A percentile compares a stretch with the other conserved stretches of the same genome.
These are phyloP conservation scores for Pseudorectes ferrugineus DNA, from an alignment of 2,113 vertebrate genomes.

Conservation along the genomic window DNA sequence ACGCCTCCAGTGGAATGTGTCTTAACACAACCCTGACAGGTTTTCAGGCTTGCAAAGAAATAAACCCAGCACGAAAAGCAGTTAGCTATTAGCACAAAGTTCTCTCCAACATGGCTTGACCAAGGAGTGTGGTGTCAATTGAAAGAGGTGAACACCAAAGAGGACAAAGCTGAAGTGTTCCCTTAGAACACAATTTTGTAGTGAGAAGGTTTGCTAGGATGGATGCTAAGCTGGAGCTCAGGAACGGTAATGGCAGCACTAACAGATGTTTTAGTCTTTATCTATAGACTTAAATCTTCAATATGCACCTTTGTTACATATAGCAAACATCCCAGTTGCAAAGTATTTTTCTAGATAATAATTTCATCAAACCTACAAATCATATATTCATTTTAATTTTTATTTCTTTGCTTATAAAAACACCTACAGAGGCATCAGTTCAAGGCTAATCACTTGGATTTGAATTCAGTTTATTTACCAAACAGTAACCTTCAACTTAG, in stretches of 20 bases:
- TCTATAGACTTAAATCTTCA: not conserved
- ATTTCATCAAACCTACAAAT: not conserved
- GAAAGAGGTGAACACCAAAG: not conserved
- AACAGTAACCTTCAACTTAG: not conserved
- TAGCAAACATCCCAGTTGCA: not conserved
- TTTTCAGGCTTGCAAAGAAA: not conserved
- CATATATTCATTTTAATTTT: not conserved
- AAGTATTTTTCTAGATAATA: not conserved
- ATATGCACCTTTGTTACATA: not conserved
- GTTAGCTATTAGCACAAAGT: not conserved
- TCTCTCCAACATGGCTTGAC: not conserved
- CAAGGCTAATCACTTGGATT: not conserved
- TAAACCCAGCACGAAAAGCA: not conserved
- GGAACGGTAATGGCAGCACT: not conserved
- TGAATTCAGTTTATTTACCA: not conserved
- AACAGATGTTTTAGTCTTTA: not conserved
- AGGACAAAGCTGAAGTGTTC: not conserved
- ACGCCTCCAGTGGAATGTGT: conserved; percentile 7
- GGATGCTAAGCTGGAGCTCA: not conserved
- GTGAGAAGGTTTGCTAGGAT: not conserved
- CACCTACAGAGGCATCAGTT: not conserved
- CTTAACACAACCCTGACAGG: not conserved
- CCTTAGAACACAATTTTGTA: not conserved
- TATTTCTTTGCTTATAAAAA: not conserved
- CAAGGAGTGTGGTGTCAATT: not conserved